Evolutionary conservation across 1,140 invertebrate species (phyloP).

Genomic region (Drosophila mojavensis): DNA sequence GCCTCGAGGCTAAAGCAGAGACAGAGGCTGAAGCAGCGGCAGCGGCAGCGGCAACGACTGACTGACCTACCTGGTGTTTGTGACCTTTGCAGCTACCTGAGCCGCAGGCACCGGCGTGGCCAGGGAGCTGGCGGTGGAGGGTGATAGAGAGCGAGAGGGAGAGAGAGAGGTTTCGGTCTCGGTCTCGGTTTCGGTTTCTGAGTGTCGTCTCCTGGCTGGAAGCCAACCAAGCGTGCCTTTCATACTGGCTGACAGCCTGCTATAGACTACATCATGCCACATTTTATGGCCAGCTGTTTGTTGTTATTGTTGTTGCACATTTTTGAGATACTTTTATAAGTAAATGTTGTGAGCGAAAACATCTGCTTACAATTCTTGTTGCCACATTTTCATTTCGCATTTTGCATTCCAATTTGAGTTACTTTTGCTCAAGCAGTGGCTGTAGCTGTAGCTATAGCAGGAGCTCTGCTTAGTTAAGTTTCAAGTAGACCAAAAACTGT

Average conservation of each 20-base stretch:
- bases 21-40: background rate
- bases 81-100: conserved; percentile 57
- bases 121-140: background rate
- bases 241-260: conserved; percentile 1
- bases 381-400: conserved; percentile 50
- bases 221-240: conserved; percentile 36
- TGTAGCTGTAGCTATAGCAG: conserved; percentile 2
- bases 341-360: conserved; percentile 48
- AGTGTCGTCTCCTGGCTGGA: conserved; percentile 17
- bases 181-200: conserved; percentile 10
- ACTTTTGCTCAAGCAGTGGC: conserved; percentile 14
- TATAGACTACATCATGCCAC: conserved; percentile 39
- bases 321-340: conserved; percentile 38
- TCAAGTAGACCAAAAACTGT: conserved; percentile 16
- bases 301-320: conserved; percentile 30
- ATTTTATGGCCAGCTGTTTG: conserved; percentile 35
- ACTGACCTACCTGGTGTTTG: conserved; percentile 37
- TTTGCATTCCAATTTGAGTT: conserved; percentile 48
- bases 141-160: conserved; percentile 1
- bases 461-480: conserved; percentile 36
- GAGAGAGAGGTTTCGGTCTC: background rate
- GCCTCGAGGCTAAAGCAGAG: background rate
- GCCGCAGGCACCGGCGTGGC: conserved; percentile 4
- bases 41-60: conserved; percentile 1
- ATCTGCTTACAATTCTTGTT: conserved; percentile 47